Evolutionary conservation across 2,113 vertebrate genomes (phyloP).

Genomic region (Odocoileus virginianus): DNA sequence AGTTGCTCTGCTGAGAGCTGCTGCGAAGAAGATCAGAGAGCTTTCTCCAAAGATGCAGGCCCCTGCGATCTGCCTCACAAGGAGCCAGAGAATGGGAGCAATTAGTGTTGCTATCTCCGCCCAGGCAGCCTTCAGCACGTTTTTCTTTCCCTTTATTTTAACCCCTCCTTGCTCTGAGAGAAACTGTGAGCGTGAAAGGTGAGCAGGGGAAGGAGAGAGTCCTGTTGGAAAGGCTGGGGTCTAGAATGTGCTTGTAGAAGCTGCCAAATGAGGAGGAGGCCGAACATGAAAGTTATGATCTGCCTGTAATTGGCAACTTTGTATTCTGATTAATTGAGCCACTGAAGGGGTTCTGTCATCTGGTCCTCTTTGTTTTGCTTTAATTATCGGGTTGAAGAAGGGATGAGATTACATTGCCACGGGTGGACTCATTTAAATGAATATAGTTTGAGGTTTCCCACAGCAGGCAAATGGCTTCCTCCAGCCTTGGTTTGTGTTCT

Average conservation of each 20-base stretch:
- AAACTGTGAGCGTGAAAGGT: conserved; percentile 34
- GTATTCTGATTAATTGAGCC: conserved; percentile 51
- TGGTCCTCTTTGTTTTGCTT: conserved; percentile 47
- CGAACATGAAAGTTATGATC: conserved; percentile 42
- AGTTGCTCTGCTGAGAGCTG: conserved; percentile 82
- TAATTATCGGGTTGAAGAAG: conserved; percentile 35
- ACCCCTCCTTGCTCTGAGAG: conserved; percentile 64
- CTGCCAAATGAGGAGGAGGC: conserved; percentile 26
- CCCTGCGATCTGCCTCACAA: conserved; percentile 70
- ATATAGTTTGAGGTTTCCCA: conserved; percentile 1
- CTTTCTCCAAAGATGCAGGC: conserved; percentile 74
- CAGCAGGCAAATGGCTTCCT: neutral
- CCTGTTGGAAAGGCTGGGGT: conserved; percentile 33
- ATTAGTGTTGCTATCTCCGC: conserved; percentile 75
- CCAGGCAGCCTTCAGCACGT: conserved; percentile 57
- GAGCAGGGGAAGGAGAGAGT: conserved; percentile 7
- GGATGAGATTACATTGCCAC: neutral
- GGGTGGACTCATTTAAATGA: conserved; percentile 32
- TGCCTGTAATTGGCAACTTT: conserved; percentile 57
- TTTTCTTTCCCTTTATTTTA: conserved; percentile 42
- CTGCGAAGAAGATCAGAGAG: conserved; percentile 75
- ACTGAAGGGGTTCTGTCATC: conserved; percentile 35
- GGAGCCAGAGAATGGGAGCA: conserved; percentile 73
- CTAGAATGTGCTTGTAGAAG: neutral
- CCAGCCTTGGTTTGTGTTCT: neutral